Percentiles rank a stretch among this genome's conserved stretches.
phyloP scores from a whole-genome alignment of 2,113 vertebrate genomes.

The Fulmarus glacialis region DNA sequence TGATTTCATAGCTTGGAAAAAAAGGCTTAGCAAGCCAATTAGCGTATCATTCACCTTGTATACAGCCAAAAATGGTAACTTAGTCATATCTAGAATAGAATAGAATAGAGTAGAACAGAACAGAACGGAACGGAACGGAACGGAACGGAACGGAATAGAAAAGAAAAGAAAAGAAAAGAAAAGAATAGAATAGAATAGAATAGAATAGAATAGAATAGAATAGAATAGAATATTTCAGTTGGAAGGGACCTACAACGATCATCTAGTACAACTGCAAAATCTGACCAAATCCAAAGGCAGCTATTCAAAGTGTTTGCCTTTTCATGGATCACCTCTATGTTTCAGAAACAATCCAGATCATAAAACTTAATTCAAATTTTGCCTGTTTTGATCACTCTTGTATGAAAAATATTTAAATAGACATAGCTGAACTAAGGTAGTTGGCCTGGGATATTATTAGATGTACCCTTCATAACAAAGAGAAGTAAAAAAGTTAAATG shows the following conservation, averaged over 20 bases:
- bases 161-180: too few species aligned
- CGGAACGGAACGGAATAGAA: too few species aligned
- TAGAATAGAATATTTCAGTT: background rate
- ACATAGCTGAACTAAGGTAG: background rate
- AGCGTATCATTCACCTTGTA: background rate
- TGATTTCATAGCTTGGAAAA: background rate
- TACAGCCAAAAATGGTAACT: background rate
- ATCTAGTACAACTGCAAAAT: background rate
- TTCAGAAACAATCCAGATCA: background rate
- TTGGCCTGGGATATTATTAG: background rate
- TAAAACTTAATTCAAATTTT: background rate
- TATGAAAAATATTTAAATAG: background rate
- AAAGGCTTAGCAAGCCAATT: background rate
- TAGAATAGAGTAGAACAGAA: background rate
- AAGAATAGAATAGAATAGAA: background rate
- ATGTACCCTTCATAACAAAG: background rate
- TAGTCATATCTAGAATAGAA: background rate
- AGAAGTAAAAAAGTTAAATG: background rate
- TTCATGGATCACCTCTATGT: background rate
- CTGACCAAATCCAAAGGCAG: background rate
- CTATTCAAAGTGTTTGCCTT: background rate
- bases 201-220: background rate
- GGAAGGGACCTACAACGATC: background rate
- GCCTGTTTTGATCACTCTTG: background rate
- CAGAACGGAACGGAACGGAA: too few species aligned